Evolutionary conservation across 2,113 vertebrate genomes (phyloP), one percentile per base, ranked within the genome.

Genomic region (Sigmodon hispidus): DNA sequence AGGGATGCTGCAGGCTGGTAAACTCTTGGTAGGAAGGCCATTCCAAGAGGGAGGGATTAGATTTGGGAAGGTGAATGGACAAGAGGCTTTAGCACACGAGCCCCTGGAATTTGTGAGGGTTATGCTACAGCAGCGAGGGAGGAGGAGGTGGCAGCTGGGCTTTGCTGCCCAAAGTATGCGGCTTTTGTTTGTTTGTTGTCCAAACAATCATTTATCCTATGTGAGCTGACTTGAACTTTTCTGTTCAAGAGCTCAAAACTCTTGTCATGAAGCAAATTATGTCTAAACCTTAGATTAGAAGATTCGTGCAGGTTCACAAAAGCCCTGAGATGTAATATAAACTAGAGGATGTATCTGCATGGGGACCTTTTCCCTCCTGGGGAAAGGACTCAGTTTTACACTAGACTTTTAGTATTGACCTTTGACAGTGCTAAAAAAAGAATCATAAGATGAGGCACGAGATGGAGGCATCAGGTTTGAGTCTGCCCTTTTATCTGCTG

Each of bases 21-120:
- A 92, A 94, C 76, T 63, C 93, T 95, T 76, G 67, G 81, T n/a
- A 75, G 57, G 72, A 91, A 93, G 94, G 77, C 80, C 48, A 15
- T 70, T 79, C 52, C 70, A 40, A 6, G 86, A 87, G 45, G 73
- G 29, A 91, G 45, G 21, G 72, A 70, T 69, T 89, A 92, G 65
- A 93, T 86, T 93, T 93, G 79, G 80, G 81, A 89, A 90, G 79
- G 72, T 87, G 77, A 57, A 26, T 89, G 63, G 61, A 88, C 89
- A 76, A 55, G 40, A 40, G 84, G 50, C 79, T 91, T 76, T 40
- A 63, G 83, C 15, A 21, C 69, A 90, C 1, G 55, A 91, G 26
- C 73, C 76, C 55, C 63, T 96, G 26, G 91, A 85, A 94, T 90
- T 26, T 92, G 7, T 57, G 72, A 95, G 84, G n/a, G 48, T 93